These are phyloP conservation scores for Geopemphigus sp. DNA, from an alignment of 1,140 invertebrate species.

Conservation along the genomic window DNA sequence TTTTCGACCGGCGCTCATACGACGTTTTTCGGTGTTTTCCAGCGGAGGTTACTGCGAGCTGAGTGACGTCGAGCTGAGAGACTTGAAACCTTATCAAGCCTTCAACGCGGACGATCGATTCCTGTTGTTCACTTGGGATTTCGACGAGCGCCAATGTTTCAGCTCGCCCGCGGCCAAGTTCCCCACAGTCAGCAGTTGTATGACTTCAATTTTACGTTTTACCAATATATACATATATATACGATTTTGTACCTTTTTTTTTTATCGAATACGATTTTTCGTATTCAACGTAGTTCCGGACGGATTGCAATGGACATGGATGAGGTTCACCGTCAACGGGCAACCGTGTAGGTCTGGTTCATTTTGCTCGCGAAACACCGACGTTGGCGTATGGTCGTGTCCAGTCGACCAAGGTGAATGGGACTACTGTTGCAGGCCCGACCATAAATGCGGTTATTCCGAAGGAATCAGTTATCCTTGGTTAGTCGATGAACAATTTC, in stretches of 20 bases:
- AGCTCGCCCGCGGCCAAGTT: slow-evolving; percentile 51
- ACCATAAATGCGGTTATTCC: slow-evolving; percentile 76
- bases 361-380: slow-evolving; percentile 67
- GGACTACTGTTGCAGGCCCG: slow-evolving; percentile 80
- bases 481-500: slow-evolving; percentile 57
- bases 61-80: slow-evolving; percentile 68
- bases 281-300: neutral
- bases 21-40: neutral
- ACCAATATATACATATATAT: neutral
- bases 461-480: slow-evolving; percentile 74
- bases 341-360: slow-evolving; percentile 71
- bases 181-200: slow-evolving; percentile 27
- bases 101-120: slow-evolving; percentile 63
- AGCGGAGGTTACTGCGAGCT: slow-evolving; percentile 64
- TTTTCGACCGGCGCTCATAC: neutral
- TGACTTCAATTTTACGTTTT: neutral
- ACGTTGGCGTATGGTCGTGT: slow-evolving; percentile 75
- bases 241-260: neutral
- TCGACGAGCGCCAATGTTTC: slow-evolving; percentile 57
- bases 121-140: slow-evolving; percentile 67
- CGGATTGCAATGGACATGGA: slow-evolving; percentile 59
- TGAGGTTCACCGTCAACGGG: slow-evolving; percentile 73
- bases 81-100: slow-evolving; percentile 66
- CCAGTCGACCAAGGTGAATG: slow-evolving; percentile 72
- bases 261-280: neutral